Conservation (phyloP, 2,888 invertebrate genomes). For the Sclerodermus sp. region DNA sequence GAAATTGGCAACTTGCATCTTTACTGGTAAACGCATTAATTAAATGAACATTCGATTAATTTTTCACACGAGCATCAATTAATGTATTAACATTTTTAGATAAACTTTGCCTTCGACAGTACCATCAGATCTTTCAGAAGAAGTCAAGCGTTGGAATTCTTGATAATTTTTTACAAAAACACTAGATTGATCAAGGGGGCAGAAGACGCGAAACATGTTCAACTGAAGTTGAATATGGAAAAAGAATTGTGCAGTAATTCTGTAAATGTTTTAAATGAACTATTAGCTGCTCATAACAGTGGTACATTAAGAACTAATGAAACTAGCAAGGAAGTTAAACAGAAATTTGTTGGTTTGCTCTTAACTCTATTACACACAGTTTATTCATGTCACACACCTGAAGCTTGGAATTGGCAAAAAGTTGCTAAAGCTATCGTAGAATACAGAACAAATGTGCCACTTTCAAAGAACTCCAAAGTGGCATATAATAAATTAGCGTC, state of each 20-base stretch:
- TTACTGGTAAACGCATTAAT: too few relatives aligned
- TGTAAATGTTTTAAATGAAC: slow-evolving; percentile 53
- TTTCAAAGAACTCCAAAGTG: slow-evolving; percentile 57
- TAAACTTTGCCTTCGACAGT: slow-evolving; percentile 64
- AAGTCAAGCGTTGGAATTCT: slow-evolving; percentile 69
- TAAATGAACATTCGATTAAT: slow-evolving; percentile 9
- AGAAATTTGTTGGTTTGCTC: slow-evolving; percentile 63
- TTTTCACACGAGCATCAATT: too few relatives aligned
- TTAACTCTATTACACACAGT: slow-evolving; percentile 61
- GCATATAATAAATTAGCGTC: slow-evolving; percentile 59
- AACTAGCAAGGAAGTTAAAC: slow-evolving; percentile 56
- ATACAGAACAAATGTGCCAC: slow-evolving; percentile 50
- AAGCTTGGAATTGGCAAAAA: slow-evolving; percentile 55
- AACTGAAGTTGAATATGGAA: slow-evolving; percentile 60
- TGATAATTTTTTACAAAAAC: slow-evolving; percentile 68
- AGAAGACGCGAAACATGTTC: too few relatives aligned
- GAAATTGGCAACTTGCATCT: slow-evolving; percentile 64
- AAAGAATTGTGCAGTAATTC: slow-evolving; percentile 58
- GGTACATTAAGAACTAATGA: slow-evolving; percentile 36
- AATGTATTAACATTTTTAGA: slow-evolving; percentile 24
- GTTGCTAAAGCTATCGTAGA: slow-evolving; percentile 51
- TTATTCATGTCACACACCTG: slow-evolving; percentile 40
- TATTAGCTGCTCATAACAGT: slow-evolving; percentile 43
- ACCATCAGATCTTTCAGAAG: slow-evolving; percentile 68
- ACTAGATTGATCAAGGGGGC: slow-evolving; percentile 60